Evolutionary conservation across 1,140 invertebrate genomes (phyloP), one percentile per base, ranked within the genome.

Genomic region (Oreohelix idahoensis): DNA sequence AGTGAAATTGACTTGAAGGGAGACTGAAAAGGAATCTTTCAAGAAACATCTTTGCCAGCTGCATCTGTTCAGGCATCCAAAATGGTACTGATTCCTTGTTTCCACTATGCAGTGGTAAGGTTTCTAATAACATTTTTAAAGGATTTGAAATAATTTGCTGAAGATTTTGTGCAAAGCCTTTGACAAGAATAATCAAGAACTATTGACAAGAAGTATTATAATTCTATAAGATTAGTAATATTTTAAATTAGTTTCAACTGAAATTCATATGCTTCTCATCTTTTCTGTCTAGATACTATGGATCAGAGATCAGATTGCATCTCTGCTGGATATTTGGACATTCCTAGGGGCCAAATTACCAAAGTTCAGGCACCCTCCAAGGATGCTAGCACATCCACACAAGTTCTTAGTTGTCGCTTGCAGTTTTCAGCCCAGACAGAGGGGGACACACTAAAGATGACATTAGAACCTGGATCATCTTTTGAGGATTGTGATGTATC

Each of bases 401-500:
- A 81, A 29, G 71, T 29, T 2, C 66, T 71, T 13, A 81, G 1
- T 17, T 81, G 79, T 71, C 26, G 8, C 32, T 53, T 81, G n/a
- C 79, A 80, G 78, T 80, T 81, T 45, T 36, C 36, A 32, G 39
- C 79, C 26, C 17, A 70, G 45, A 71, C 63, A 2, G 42, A 70
- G 4, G 79, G 79, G 5, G 79, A 81, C 51, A 81, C 78, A 70
- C 32, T 81, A 20, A 70, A 58, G 29, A 11, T 81, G 66, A 66
- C 63, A 38, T 5, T 81, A 23, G 66, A 45, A 17, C 10, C 63
- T 45, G 79, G 42, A 11, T 29, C 79, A 36, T 71, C 4, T 20
- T 70, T 81, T 45, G 39, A 51, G 26, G 79, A 81, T 32, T 81
- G 79, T 58, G 69, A 81, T 49, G 29, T 81, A 49, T n/a, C n/a